Percentiles rank a stretch among this genome's conserved stretches.
phyloP scores from a whole-genome alignment of 2,888 invertebrate genomes.

The Pterostichus madidus region DNA sequence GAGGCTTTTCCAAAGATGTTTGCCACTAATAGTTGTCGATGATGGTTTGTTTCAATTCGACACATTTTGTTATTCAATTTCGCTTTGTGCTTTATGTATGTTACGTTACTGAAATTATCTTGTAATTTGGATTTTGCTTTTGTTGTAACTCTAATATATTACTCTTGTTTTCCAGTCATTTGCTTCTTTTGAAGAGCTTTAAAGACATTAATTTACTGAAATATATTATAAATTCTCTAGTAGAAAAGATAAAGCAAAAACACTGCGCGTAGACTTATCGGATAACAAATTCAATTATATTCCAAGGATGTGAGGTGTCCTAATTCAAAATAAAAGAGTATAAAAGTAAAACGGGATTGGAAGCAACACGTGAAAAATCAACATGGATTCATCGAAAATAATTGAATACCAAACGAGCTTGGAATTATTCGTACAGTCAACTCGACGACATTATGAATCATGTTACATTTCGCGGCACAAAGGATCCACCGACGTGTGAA shows the following conservation, averaged over 20 bases:
- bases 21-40: slow-evolving; percentile 7
- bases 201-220: too few relatives aligned
- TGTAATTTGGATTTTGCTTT: too few relatives aligned
- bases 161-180: too few relatives aligned
- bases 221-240: too few relatives aligned
- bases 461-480: slow-evolving; percentile 66
- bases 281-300: slow-evolving; percentile 21
- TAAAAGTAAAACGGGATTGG: slow-evolving; percentile 20
- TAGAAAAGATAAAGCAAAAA: too few relatives aligned
- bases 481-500: slow-evolving; percentile 64
- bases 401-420: slow-evolving; percentile 59
- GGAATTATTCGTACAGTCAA: slow-evolving; percentile 62
- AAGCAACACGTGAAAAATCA: slow-evolving; percentile 66
- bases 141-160: too few relatives aligned
- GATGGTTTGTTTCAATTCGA: too few relatives aligned
- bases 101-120: too few relatives aligned
- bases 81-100: background rate
- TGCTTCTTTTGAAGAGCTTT: too few relatives aligned
- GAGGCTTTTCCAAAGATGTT: slow-evolving; percentile 19
- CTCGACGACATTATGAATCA: slow-evolving; percentile 66
- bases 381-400: slow-evolving; percentile 65
- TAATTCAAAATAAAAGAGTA: background rate
- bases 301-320: slow-evolving; percentile 14
- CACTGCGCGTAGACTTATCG: background rate
- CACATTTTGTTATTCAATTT: background rate